These are phyloP conservation scores for Uria aalge DNA, from an alignment of 2,113 vertebrate genomes.

Conservation along the genomic window DNA sequence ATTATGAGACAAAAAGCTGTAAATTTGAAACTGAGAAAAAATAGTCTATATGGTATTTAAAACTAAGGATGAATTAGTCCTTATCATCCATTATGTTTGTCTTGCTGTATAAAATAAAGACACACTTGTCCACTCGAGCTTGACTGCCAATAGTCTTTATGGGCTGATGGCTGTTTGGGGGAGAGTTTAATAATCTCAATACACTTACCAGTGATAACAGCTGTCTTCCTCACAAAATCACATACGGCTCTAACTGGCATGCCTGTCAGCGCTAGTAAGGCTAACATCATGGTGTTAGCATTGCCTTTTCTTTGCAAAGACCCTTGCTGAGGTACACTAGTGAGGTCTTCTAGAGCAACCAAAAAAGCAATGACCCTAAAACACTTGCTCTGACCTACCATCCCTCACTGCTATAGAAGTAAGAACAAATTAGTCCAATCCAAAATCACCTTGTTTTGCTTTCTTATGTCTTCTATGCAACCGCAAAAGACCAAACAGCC, in stretches of 20 bases:
- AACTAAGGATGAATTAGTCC: not conserved
- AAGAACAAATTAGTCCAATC: not conserved
- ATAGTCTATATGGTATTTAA: not conserved
- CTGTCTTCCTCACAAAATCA: constrained; percentile 15
- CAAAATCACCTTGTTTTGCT: not conserved
- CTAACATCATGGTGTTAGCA: not conserved
- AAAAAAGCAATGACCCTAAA: not conserved
- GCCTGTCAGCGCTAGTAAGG: not conserved
- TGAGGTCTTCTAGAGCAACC: not conserved
- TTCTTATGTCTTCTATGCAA: not conserved
- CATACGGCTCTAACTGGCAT: not conserved
- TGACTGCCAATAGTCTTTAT: not conserved
- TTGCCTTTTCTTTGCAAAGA: not conserved
- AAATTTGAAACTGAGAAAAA: not conserved
- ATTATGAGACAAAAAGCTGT: not conserved
- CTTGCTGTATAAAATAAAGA: not conserved
- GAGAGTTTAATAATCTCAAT: not conserved
- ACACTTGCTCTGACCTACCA: not conserved
- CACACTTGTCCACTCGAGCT: not conserved
- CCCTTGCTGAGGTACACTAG: rapidly evolving
- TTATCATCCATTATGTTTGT: not conserved
- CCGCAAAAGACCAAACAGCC: not conserved
- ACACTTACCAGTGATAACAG: constrained; percentile 4
- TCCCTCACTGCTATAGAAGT: not conserved
- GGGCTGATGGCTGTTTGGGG: not conserved